These are phyloP conservation scores for Chesias legatella DNA, from an alignment of 2,888 invertebrate genomes.

Conservation along the genomic window DNA sequence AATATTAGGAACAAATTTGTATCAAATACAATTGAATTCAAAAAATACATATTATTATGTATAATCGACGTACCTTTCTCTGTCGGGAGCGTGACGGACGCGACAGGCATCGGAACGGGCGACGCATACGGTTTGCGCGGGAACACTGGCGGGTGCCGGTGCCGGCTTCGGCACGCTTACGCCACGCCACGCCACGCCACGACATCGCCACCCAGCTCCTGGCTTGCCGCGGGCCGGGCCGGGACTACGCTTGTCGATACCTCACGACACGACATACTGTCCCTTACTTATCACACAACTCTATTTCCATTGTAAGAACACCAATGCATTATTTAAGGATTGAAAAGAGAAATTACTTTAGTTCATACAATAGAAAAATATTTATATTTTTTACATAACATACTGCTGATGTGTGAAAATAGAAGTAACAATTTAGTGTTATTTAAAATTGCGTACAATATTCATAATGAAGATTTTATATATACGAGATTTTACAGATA, in stretches of 20 bases:
- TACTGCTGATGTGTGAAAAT: too few species aligned
- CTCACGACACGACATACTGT: constrained; percentile 7
- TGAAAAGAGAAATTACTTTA: too few species aligned
- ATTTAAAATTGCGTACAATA: too few species aligned
- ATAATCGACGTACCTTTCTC: constrained; percentile 15
- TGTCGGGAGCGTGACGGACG: constrained; percentile 4
- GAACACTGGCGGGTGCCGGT: constrained; percentile 9
- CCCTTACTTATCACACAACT: constrained; percentile 10
- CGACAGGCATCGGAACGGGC: constrained; percentile 10
- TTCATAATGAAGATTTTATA: too few species aligned
- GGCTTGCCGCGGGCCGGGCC: background rate
- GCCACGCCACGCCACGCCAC: too few species aligned
- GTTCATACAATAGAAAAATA: too few species aligned
- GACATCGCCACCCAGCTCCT: background rate
- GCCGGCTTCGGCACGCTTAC: too few species aligned
- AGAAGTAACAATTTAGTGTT: too few species aligned
- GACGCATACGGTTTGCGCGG: constrained; percentile 14
- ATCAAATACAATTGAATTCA: too few species aligned
- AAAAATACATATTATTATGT: background rate
- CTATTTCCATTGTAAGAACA: constrained; percentile 3
- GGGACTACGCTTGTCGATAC: constrained; percentile 3
- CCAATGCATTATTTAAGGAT: background rate
- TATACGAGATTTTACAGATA: too few species aligned
- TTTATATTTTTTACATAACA: too few species aligned
- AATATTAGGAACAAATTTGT: too few species aligned